Percentiles rank a stretch among this genome's conserved stretches.
phyloP scores from a whole-genome alignment of 2,797 vertebrate species.

The Heteromormyrus szaboi region DNA sequence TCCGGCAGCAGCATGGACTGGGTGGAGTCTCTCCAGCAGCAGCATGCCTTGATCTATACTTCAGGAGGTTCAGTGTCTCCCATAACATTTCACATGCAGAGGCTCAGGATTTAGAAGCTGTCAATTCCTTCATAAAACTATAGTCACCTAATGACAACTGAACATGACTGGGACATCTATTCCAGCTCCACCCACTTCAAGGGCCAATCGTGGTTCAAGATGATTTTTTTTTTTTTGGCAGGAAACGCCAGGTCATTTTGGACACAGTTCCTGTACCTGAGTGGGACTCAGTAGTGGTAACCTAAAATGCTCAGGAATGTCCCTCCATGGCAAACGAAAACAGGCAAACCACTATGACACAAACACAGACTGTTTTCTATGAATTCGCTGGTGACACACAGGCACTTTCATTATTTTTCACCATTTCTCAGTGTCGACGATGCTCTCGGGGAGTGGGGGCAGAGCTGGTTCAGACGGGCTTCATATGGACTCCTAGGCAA shows the following conservation, averaged over 20 bases:
- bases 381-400: neutral
- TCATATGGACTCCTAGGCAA: neutral
- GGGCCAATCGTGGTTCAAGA: neutral
- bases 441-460: neutral
- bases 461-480: neutral
- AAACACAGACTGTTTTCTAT: slow-evolving; percentile 1
- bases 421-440: neutral
- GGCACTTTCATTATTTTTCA: slow-evolving; percentile 7
- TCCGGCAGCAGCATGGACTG: neutral
- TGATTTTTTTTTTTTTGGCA: neutral
- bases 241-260: neutral
- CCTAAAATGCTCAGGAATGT: slow-evolving; percentile 4
- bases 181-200: neutral
- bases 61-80: neutral
- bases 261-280: neutral
- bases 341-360: slow-evolving; percentile 5
- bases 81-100: neutral
- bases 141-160: neutral
- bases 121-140: neutral
- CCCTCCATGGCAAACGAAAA: neutral
- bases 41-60: neutral
- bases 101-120: neutral
- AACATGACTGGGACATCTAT: neutral
- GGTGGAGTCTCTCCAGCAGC: neutral
- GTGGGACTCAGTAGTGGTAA: neutral